Evolutionary conservation across 2,113 vertebrate species (phyloP), one percentile per base, ranked within the genome.

Genomic region (Lophius piscatorius): DNA sequence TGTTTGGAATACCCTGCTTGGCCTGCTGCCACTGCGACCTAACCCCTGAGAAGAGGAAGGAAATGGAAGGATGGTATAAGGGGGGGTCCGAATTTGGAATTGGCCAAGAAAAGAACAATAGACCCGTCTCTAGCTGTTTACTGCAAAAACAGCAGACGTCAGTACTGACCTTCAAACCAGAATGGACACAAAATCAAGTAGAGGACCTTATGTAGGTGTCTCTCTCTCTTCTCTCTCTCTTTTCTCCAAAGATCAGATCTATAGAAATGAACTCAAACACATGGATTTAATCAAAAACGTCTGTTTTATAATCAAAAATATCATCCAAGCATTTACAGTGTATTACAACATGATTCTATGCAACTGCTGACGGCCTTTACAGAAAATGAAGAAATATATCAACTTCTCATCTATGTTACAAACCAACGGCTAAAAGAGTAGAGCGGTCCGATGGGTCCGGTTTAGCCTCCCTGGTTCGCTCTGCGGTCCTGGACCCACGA

Each of bases 261-360:
- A 49, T 14, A 70, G 46, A 80, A 52, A 70, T 39, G 29, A 41
- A 76, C n/a, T 20, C 50, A 56, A 41, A 50, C 35, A 7, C 38
- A 18, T 42, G 40, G 23, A 7, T 70, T 67, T 68, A 77, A 31
- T 78, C 62, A 83, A 87, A 85, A 85, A 70, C 4, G 9, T 62
- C 24, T 58, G 70, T 87, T 87, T 90, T 90, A 88, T 91, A 85
- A 81, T 91, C 80, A 90, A 91, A 90, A 91, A 90, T 91, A 91
- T 89, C 79, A 88, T 91, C 81, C 87, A 88, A 88, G 86, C 89
- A 90, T 91, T 88, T 90, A 91, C 87, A 91, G 86, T 87, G 81
- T 91, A 88, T 86, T 78, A 86, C 85, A 90, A 91, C 83, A 90
- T 86, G 62, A 83, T 77, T 83, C 80, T 89, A 87, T 84, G 88